Evolutionary conservation across 1,140 invertebrate species (phyloP), one percentile per base, ranked within the genome.

Genomic region (Drosophila tani): DNA sequence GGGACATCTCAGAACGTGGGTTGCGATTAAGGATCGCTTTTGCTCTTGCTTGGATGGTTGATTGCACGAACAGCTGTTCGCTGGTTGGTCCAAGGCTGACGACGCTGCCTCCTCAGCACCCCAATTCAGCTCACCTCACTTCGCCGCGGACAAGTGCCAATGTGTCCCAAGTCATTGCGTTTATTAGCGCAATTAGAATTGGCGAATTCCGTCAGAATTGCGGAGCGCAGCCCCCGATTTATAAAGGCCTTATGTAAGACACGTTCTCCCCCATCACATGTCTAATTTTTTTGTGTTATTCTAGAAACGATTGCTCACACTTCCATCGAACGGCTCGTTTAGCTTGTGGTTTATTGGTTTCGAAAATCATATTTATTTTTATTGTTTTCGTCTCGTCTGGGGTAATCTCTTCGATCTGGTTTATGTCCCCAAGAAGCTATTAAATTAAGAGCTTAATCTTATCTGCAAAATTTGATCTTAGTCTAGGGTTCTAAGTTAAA

Each of bases 51-150:
- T 58, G 57, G 67, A 69, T 82, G 86, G 63, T 85, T 90, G 85
- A 90, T 90, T 86, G 86, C 85, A 76, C 47, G 41, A 90, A 85
- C 85, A 90, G 85, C 85, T 91, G 85, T 85, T 85, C 46, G 47
- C 50, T 56, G 56, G 60, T 29, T 47, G 59, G 35, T 58, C 58
- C 68, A 63, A 64, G 68, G 62, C 67, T 75, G 24, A 4, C 24
- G 24, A 4, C 24, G 3, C 24, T 55, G 50, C 56, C 17, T 17
- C 24, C 45, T 15, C 27, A 50, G 57, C 43, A 41, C 53, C 40
- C 19, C 51, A 38, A 38, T 55, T 55, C 51, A 55, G 51, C 29
- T 29, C 67, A 51, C 60, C 55, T 51, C 65, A 76, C 47, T 11
- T 78, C 68, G 66, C 57, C 60, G 59, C 73, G 60, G 82, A 81